Evolutionary conservation across 2,113 vertebrate species (phyloP).

Genomic region (Malurus alboscapulatus): DNA sequence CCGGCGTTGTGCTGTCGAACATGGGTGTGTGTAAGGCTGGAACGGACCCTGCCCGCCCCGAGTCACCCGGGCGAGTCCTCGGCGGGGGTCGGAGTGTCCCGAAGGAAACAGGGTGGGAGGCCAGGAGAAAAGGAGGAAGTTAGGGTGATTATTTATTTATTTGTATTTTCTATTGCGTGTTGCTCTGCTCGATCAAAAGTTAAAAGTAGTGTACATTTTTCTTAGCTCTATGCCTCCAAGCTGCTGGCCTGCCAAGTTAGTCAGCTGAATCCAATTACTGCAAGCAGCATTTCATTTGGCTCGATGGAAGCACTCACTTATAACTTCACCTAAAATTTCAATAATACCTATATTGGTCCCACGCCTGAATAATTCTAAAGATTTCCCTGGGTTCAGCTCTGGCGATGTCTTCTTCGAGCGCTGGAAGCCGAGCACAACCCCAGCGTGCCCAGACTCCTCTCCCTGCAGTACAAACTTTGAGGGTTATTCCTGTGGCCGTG

Average conservation of each 20-base stretch:
- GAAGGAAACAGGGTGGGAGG: background rate
- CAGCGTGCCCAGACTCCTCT: background rate
- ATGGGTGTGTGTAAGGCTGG: background rate
- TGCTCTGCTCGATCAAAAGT: constrained; percentile 68
- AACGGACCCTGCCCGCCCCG: background rate
- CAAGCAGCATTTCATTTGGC: constrained; percentile 82
- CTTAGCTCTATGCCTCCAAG: constrained; percentile 77
- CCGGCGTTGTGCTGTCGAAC: background rate
- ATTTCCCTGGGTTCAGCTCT: constrained; percentile 39
- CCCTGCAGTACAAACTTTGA: background rate
- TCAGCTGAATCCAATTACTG: constrained; percentile 84
- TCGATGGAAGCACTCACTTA: constrained; percentile 77
- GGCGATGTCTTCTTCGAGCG: background rate
- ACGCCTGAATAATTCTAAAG: constrained; percentile 51
- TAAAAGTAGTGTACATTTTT: constrained; percentile 75
- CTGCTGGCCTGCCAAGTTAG: constrained; percentile 80
- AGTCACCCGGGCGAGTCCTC: background rate
- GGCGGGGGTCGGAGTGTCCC: background rate
- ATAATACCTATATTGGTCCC: constrained; percentile 67
- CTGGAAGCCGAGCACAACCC: background rate
- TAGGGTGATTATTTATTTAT: background rate
- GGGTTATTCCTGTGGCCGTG: background rate
- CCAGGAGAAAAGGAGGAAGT: background rate
- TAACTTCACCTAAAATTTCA: constrained; percentile 81
- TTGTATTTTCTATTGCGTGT: constrained; percentile 24